Evolutionary conservation across 2,797 vertebrate species (phyloP).

Genomic region (Spatula clypeata): DNA sequence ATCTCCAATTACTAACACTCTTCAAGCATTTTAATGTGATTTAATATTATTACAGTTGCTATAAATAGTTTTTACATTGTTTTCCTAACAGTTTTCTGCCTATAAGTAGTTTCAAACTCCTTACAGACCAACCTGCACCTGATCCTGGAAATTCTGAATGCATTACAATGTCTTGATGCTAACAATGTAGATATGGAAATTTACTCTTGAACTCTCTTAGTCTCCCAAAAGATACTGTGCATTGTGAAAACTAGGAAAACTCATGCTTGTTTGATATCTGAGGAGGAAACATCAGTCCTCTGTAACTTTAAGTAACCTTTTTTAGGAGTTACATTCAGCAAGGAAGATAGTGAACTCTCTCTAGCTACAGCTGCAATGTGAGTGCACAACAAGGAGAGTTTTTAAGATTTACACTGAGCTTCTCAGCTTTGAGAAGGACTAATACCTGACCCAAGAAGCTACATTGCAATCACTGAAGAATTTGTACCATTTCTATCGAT

Average conservation of each 20-base stretch:
- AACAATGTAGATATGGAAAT: neutral
- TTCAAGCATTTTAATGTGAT: neutral
- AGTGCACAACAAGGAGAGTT: too few species aligned
- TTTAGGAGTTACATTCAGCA: neutral
- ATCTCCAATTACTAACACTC: too few species aligned
- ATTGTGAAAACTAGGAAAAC: neutral
- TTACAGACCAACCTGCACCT: neutral
- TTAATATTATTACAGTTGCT: neutral
- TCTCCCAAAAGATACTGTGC: neutral
- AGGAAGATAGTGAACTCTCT: neutral
- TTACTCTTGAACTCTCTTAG: neutral
- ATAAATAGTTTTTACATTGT: neutral
- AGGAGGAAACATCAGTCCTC: neutral
- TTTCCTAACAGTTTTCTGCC: neutral
- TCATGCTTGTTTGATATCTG: neutral
- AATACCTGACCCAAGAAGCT: neutral
- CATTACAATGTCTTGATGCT: neutral
- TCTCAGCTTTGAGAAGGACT: neutral
- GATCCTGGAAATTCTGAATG: neutral
- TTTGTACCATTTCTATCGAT: neutral
- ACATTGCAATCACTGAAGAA: neutral
- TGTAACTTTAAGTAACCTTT: neutral
- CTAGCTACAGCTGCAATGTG: neutral
- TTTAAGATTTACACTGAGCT: neutral
- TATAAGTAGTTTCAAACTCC: neutral